A percentile compares a stretch with the other conserved stretches of the same genome.
phyloP scores from a whole-genome alignment of 92 coral and sea anemone species.

The Pocillopora meandrina region DNA sequence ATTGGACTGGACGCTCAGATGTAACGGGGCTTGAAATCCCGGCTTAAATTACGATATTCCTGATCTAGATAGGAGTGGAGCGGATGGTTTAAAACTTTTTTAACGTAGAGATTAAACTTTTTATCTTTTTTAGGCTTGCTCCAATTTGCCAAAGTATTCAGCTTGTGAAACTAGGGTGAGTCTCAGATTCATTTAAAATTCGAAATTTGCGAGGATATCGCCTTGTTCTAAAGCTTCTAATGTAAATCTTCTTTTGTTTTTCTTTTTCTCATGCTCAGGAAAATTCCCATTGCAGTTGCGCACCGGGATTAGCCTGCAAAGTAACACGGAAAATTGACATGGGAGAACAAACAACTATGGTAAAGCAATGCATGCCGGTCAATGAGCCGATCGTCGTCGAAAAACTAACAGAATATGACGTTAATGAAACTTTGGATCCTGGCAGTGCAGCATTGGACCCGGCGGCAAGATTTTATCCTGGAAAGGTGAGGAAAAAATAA shows the following conservation, averaged over 20 bases:
- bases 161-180: conserved; percentile 17
- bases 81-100: no score
- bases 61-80: no score
- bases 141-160: conserved; percentile 29
- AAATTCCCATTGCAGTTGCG: conserved; percentile 56
- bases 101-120: neutral
- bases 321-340: conserved; percentile 58
- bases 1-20: no score
- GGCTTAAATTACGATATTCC: no score
- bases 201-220: neutral
- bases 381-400: conserved; percentile 47
- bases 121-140: conserved; percentile 7
- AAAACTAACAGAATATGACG: conserved; percentile 60
- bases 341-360: conserved; percentile 41
- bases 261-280: conserved; percentile 16
- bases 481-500: conserved; percentile 17
- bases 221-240: neutral
- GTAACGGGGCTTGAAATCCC: no score
- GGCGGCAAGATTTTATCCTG: conserved; percentile 23
- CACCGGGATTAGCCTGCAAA: conserved; percentile 65
- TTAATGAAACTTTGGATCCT: conserved; percentile 44
- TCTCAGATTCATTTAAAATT: neutral
- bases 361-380: conserved; percentile 72
- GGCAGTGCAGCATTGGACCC: neutral
- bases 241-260: neutral